phyloP scores from a whole-genome alignment of 2,113 vertebrate species.

The Lontra canadensis region DNA sequence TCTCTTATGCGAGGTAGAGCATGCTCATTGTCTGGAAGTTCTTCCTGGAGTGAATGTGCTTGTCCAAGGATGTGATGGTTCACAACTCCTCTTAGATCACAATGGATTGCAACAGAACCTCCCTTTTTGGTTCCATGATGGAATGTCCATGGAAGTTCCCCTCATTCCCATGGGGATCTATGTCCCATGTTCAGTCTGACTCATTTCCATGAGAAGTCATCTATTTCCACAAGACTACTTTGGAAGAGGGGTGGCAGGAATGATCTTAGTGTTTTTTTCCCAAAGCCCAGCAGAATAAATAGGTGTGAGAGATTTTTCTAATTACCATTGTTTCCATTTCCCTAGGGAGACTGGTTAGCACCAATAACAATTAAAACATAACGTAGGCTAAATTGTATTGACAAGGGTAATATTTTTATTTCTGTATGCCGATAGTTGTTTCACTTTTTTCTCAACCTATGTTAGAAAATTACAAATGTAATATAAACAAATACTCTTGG shows the following conservation, averaged over 20 bases:
- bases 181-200: background rate
- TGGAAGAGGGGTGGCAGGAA: background rate
- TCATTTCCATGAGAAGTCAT: background rate
- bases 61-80: background rate
- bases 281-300: background rate
- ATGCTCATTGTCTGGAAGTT: background rate
- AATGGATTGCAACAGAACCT: background rate
- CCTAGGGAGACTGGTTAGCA: background rate
- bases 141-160: background rate
- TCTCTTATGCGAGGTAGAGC: background rate
- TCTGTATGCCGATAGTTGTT: background rate
- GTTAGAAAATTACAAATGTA: background rate
- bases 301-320: background rate
- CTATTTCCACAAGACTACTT: background rate
- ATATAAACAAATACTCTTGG: background rate
- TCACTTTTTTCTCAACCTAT: background rate
- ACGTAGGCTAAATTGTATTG: slow-evolving; percentile 3
- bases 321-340: background rate
- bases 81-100: background rate
- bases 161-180: background rate
- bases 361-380: slow-evolving; percentile 20
- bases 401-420: background rate
- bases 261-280: background rate
- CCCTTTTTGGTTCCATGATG: background rate
- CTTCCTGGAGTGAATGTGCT: background rate